Conservation (phyloP, 1,140 invertebrate genomes). For the Pseudoatta argentina region DNA sequence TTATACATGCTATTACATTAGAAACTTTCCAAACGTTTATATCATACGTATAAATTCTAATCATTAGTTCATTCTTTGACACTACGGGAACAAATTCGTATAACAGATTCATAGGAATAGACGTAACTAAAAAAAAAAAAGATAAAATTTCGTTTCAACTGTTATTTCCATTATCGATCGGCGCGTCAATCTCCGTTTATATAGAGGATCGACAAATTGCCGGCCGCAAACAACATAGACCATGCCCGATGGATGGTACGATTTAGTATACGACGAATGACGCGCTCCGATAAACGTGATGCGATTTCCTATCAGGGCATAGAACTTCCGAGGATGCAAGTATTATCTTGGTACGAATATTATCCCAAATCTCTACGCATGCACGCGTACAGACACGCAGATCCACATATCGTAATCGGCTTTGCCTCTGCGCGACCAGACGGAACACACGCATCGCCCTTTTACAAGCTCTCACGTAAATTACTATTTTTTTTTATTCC, state of each 20-base stretch:
- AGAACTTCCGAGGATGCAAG: not conserved
- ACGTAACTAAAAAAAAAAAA: not conserved
- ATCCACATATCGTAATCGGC: not conserved
- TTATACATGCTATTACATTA: too few relatives aligned
- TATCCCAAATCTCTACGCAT: not conserved
- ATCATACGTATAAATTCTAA: not conserved
- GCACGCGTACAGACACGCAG: not conserved
- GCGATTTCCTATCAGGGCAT: constrained; percentile 37
- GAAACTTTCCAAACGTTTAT: not conserved
- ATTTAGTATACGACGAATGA: constrained; percentile 49
- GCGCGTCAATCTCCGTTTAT: not conserved
- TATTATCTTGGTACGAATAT: constrained; percentile 31
- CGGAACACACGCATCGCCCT: not conserved
- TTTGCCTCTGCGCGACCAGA: not conserved
- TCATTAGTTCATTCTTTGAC: constrained; percentile 24
- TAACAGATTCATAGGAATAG: not conserved
- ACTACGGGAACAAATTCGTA: not conserved
- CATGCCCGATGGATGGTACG: constrained; percentile 2
- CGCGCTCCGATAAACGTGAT: constrained; percentile 44
- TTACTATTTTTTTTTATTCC: constrained; percentile 42
- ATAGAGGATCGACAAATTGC: constrained; percentile 47
- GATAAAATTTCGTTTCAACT: constrained; percentile 4
- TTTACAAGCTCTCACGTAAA: constrained; percentile 16
- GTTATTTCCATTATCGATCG: constrained; percentile 51
- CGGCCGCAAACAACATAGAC: constrained; percentile 16